These are phyloP conservation scores for Pachyramphus minor DNA, from an alignment of 2,113 vertebrate genomes.

Conservation along the genomic window DNA sequence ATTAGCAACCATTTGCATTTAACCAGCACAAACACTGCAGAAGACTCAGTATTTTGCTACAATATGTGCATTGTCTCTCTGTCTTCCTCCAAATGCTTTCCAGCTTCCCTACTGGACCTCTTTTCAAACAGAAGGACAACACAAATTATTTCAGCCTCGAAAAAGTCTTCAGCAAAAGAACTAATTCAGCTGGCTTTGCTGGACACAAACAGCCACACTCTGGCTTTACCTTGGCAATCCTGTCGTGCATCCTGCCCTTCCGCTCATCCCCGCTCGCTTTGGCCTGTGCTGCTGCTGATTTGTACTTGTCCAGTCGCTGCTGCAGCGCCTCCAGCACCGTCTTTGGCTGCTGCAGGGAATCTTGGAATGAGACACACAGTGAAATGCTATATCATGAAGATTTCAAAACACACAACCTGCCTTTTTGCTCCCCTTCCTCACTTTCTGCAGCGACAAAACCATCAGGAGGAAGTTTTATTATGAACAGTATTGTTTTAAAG, in stretches of 20 bases:
- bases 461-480: neutral
- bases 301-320: conserved; percentile 88
- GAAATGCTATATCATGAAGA: neutral
- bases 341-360: conserved; percentile 71
- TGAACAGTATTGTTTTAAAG: neutral
- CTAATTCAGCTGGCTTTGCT: neutral
- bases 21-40: neutral
- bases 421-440: neutral
- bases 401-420: neutral
- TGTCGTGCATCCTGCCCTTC: conserved; percentile 93
- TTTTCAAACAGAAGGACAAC: neutral
- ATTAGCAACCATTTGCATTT: neutral
- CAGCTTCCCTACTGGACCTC: neutral
- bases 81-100: neutral
- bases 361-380: conserved; percentile 13
- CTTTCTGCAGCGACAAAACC: neutral
- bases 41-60: neutral
- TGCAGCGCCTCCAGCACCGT: conserved; percentile 87
- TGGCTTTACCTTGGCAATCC: conserved; percentile 85
- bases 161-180: neutral
- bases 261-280: conserved; percentile 84
- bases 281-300: conserved; percentile 84
- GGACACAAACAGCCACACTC: neutral
- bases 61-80: neutral
- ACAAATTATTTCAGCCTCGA: neutral